phyloP scores from a whole-genome alignment of 1,140 invertebrate species.

The Coenobita brevimanus region DNA sequence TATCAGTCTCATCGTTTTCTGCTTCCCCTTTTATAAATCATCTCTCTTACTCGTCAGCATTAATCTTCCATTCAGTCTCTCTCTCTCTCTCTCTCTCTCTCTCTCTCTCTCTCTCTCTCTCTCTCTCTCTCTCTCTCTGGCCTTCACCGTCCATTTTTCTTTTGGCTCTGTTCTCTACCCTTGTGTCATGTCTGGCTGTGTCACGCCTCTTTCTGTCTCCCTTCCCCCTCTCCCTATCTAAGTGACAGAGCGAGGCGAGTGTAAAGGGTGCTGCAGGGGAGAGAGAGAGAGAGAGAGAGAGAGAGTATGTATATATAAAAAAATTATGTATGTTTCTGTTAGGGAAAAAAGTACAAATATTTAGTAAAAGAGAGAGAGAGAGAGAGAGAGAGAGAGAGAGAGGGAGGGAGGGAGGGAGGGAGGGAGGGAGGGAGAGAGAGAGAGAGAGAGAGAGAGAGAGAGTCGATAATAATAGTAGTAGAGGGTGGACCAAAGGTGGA shows the following conservation, averaged over 20 bases:
- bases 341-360: background rate
- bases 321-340: background rate
- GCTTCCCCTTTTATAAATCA: no score
- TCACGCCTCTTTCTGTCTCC: background rate
- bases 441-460: slow-evolving; percentile 32
- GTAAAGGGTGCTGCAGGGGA: background rate
- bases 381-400: background rate
- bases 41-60: no score
- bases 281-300: slow-evolving; percentile 8
- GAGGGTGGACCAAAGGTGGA: no score
- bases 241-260: background rate
- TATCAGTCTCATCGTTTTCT: no score
- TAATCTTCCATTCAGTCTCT: background rate
- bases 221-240: background rate
- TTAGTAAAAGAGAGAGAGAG: background rate
- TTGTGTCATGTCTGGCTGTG: background rate
- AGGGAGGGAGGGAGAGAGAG: background rate
- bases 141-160: background rate
- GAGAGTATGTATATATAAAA: background rate
- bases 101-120: background rate
- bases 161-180: no score
- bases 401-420: background rate
- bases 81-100: slow-evolving; percentile 8
- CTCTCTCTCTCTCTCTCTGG: background rate
- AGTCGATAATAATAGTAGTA: background rate